Conservation (phyloP, 2,797 vertebrate genomes). For the Liasis olivaceus region DNA sequence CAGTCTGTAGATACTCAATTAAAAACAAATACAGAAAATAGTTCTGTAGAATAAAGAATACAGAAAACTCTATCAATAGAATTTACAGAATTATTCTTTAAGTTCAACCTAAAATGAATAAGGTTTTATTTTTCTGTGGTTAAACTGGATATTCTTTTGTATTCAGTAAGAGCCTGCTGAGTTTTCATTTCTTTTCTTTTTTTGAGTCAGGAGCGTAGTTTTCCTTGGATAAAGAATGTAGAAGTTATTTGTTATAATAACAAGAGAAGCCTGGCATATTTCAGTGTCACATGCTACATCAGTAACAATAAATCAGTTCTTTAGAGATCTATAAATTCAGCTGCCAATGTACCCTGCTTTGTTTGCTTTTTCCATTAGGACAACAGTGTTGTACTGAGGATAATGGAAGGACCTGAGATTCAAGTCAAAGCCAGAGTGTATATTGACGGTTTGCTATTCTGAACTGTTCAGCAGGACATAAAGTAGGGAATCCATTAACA, state of each 20-base stretch:
- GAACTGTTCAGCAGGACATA: not conserved
- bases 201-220: not conserved
- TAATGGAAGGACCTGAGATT: not conserved
- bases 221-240: not conserved
- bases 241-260: conserved; percentile 10
- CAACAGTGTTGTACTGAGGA: not conserved
- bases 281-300: not conserved
- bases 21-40: not conserved
- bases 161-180: not conserved
- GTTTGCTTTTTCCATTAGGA: not conserved
- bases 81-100: not conserved
- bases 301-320: conserved; percentile 26
- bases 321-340: not conserved
- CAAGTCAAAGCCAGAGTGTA: not conserved
- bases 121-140: not conserved
- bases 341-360: not conserved
- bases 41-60: not conserved
- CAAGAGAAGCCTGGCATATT: not conserved
- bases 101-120: not conserved
- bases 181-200: not conserved
- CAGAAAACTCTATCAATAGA: not conserved
- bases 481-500: not conserved
- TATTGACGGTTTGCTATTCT: not conserved
- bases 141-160: not conserved
- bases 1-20: not conserved